Evolutionary conservation across 2,113 vertebrate genomes (phyloP), one percentile per base, ranked within the genome.

Genomic region (Bubo scandiacus): DNA sequence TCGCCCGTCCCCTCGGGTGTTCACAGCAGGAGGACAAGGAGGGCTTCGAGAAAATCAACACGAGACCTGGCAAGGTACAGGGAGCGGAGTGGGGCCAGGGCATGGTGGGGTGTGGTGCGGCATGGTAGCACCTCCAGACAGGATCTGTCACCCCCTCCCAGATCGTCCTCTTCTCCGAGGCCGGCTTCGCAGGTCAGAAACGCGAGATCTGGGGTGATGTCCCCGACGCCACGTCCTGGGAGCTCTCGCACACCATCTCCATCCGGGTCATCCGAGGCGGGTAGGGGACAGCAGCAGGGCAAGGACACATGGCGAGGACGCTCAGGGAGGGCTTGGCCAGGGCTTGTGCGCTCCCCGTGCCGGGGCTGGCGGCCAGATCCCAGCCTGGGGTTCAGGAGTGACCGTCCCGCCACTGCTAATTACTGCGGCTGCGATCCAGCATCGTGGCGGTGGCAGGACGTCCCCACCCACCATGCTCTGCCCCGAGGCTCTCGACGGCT

Each of bases 61-160:
- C 96, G 19, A 98, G 99, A 30, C 99, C 99, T 3, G 99, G 99
- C 93, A 99, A 99, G 99, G 99, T 99, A 98, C 22, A 1, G 49
- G 51, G 43, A 38, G 14, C 0, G 15, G 11, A 59, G 75, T 0
- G 30, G 42, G 70, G n/a, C 12, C 0, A 6, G 32, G 67, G 12
- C 15, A 4, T 0, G 8, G 67, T 3, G 32, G 27, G 8, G 12
- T 32, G 63, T 4, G 32, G 23, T 29, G 67, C 4, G 15, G 55
- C 6, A 30, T 2, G 55, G 34, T 14, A 59, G 57, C 74, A n/a
- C 12, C 11, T 51, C 49, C 43, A 45, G 43, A 45, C 43, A 45
- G 43, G 43, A 17, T 29, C 51, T 1, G 65, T 92, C 51, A 22
- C 86, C 75, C 57, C 42, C 73, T 57, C 40, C 54, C 85, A 99